Evolutionary conservation across 2,888 invertebrate species (phyloP).

Genomic region (Glyphotaelius pellucidus): DNA sequence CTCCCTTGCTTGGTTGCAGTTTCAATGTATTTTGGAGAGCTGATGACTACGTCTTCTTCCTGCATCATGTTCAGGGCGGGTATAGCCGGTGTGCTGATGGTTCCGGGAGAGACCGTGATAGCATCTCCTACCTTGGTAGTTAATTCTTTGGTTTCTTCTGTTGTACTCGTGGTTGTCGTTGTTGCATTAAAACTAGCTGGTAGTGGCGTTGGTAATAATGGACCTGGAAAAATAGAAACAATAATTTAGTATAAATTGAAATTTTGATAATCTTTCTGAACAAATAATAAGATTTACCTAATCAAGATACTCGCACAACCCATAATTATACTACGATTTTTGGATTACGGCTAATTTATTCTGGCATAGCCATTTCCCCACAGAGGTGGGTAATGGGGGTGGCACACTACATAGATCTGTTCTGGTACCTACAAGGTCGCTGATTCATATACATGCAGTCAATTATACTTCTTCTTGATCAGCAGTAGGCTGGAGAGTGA

Average conservation of each 20-base stretch:
- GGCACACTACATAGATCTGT: too few species aligned
- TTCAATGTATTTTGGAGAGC: conserved; percentile 20
- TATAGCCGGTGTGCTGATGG: conserved; percentile 39
- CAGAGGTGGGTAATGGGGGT: too few species aligned
- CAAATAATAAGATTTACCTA: too few species aligned
- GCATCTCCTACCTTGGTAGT: conserved; percentile 29
- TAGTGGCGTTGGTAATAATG: conserved; percentile 63
- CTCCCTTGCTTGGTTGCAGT: conserved; percentile 58
- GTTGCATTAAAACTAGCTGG: conserved; percentile 45
- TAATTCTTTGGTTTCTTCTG: conserved; percentile 47
- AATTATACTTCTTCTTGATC: too few species aligned
- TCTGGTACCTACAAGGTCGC: too few species aligned
- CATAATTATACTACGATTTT: too few species aligned
- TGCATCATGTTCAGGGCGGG: conserved; percentile 49
- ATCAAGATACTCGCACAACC: too few species aligned
- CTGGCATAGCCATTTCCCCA: too few species aligned
- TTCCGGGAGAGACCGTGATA: conserved; percentile 22
- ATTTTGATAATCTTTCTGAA: background rate
- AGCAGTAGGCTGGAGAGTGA: too few species aligned
- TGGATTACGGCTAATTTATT: too few species aligned
- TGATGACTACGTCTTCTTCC: conserved; percentile 34
- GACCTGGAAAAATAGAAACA: conserved; percentile 55
- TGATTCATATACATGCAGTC: too few species aligned
- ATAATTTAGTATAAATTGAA: background rate
- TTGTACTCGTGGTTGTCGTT: background rate